phyloP scores from a whole-genome alignment of 2,888 invertebrate species.

The Drosophila kambysellisi region DNA sequence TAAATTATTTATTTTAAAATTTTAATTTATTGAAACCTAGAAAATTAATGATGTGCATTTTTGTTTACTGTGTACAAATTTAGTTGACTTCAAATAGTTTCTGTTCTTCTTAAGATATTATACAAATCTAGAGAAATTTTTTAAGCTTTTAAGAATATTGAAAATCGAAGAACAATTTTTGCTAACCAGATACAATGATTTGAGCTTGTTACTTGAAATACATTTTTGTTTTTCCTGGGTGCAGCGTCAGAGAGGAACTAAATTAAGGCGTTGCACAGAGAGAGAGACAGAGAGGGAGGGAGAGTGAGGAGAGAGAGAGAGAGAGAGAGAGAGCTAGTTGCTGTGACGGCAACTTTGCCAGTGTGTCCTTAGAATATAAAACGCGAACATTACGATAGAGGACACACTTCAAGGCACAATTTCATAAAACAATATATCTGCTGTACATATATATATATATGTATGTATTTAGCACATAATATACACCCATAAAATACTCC shows the following conservation, averaged over 20 bases:
- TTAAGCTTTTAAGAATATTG: background rate
- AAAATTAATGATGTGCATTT: background rate
- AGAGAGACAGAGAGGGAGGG: background rate
- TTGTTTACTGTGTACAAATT: background rate
- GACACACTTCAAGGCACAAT: conserved; percentile 49
- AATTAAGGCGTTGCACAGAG: background rate
- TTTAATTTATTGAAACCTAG: background rate
- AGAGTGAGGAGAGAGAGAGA: background rate
- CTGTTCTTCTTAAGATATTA: background rate
- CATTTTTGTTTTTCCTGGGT: background rate
- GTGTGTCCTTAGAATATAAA: conserved; percentile 71
- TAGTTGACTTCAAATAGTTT: background rate
- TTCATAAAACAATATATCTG: conserved; percentile 69
- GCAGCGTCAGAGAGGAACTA: background rate
- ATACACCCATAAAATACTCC: background rate
- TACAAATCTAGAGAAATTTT: background rate
- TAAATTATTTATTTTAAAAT: background rate
- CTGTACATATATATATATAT: background rate
- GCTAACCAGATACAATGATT: background rate
- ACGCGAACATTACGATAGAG: conserved; percentile 67
- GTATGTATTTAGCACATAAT: conserved; percentile 5
- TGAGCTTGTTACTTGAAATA: background rate
- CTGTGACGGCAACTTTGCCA: conserved; percentile 47
- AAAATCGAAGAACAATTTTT: background rate
- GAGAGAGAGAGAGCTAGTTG: conserved; percentile 1